Evolutionary conservation across 2,888 invertebrate genomes (phyloP).

Genomic region (Malacosoma neustria): DNA sequence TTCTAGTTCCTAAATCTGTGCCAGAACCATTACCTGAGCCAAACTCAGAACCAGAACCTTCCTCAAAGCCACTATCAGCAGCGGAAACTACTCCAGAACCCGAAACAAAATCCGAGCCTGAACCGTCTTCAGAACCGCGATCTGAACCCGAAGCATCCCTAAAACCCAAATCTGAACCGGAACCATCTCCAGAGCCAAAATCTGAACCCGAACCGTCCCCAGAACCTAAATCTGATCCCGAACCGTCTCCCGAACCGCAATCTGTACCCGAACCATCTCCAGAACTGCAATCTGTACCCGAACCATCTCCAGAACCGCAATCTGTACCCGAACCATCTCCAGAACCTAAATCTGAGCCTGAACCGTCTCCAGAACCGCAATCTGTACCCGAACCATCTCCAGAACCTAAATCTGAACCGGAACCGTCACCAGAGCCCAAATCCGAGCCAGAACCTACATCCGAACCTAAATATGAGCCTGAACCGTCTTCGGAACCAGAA

Average conservation of each 20-base stretch:
- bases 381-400: constrained; percentile 40
- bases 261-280: constrained; percentile 13
- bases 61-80: neutral
- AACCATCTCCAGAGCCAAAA: neutral
- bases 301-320: constrained; percentile 40
- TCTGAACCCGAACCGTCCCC: constrained; percentile 4
- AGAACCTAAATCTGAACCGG: constrained; percentile 24
- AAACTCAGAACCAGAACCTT: neutral
- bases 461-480: constrained; percentile 20
- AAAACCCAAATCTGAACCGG: neutral
- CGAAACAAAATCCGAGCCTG: neutral
- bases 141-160: neutral
- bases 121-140: neutral
- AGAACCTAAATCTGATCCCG: constrained; percentile 17
- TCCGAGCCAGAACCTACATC: constrained; percentile 40
- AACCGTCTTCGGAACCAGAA: constrained; percentile 35
- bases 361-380: constrained; percentile 45
- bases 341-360: constrained; percentile 45
- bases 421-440: constrained; percentile 38
- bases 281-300: constrained; percentile 29
- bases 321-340: constrained; percentile 42
- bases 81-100: neutral
- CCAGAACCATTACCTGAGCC: neutral
- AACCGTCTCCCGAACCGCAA: neutral
- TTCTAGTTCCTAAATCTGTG: neutral